These are phyloP conservation scores for Nettapus auritus DNA, from an alignment of 2,113 vertebrate genomes.

Conservation along the genomic window DNA sequence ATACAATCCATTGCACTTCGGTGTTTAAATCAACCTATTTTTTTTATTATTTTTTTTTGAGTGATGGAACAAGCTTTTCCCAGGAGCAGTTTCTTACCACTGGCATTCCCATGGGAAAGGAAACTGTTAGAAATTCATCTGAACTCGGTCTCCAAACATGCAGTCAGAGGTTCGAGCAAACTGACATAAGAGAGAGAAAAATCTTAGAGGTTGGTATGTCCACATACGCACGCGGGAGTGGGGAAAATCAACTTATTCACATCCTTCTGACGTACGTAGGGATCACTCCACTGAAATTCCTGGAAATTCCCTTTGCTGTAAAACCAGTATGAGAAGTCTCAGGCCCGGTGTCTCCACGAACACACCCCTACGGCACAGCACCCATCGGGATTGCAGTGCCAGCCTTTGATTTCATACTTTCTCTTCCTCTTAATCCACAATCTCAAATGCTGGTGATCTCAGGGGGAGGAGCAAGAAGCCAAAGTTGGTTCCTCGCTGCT, in stretches of 20 bases:
- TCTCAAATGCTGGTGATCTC: neutral
- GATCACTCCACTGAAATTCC: neutral
- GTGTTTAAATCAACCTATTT: neutral
- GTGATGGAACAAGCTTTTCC: neutral
- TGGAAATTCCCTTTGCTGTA: constrained; percentile 15
- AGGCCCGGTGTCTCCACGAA: neutral
- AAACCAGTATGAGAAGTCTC: neutral
- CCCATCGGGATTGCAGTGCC: neutral
- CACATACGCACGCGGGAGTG: neutral
- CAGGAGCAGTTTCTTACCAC: neutral
- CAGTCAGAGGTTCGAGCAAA: neutral
- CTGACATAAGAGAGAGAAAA: neutral
- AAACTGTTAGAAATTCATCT: neutral
- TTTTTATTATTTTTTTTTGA: neutral
- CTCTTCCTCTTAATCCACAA: neutral
- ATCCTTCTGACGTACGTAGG: neutral
- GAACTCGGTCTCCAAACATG: neutral
- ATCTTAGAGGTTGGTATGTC: neutral
- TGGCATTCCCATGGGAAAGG: neutral
- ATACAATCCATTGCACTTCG: neutral
- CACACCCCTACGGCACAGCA: neutral
- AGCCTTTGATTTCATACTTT: neutral
- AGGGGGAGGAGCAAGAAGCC: neutral
- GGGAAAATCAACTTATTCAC: neutral
- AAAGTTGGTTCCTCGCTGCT: neutral